phyloP scores from a whole-genome alignment of 2,797 vertebrate species.

The Rhabdophis nuchalis region DNA sequence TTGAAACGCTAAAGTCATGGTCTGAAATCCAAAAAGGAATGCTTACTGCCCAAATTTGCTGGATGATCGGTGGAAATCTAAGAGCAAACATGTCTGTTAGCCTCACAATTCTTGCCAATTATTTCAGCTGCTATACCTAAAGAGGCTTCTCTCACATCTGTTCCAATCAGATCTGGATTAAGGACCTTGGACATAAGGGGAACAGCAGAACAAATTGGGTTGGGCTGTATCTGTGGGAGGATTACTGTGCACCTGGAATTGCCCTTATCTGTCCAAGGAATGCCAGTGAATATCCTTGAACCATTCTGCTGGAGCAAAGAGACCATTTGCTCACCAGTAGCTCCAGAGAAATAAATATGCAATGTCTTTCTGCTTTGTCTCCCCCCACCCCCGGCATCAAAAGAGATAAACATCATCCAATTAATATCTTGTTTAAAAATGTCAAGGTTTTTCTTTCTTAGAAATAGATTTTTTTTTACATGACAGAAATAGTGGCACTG shows the following conservation, averaged over 20 bases:
- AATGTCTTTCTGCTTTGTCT: neutral
- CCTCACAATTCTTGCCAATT: conserved; percentile 61
- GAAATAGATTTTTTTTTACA: neutral
- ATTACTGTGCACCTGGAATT: conserved; percentile 5
- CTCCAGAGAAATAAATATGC: neutral
- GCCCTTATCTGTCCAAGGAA: neutral
- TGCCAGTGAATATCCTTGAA: neutral
- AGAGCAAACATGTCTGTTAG: conserved; percentile 70
- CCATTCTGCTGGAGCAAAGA: neutral
- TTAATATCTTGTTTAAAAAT: neutral
- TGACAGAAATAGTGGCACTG: neutral
- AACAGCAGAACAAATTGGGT: conserved; percentile 1
- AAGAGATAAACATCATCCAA: neutral
- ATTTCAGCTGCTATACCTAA: conserved; percentile 40
- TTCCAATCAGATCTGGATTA: conserved; percentile 38
- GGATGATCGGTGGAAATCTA: conserved; percentile 63
- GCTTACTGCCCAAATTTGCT: conserved; percentile 61
- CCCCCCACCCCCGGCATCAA: neutral
- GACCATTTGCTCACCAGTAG: neutral
- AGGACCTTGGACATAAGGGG: conserved; percentile 8
- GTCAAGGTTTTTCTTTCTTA: neutral
- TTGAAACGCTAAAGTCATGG: conserved; percentile 52
- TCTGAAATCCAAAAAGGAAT: conserved; percentile 71
- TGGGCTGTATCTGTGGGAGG: neutral
- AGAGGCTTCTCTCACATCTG: conserved; percentile 25